Conservation (phyloP, 2,888 invertebrate genomes). For the Neuroscelio doddi region DNA sequence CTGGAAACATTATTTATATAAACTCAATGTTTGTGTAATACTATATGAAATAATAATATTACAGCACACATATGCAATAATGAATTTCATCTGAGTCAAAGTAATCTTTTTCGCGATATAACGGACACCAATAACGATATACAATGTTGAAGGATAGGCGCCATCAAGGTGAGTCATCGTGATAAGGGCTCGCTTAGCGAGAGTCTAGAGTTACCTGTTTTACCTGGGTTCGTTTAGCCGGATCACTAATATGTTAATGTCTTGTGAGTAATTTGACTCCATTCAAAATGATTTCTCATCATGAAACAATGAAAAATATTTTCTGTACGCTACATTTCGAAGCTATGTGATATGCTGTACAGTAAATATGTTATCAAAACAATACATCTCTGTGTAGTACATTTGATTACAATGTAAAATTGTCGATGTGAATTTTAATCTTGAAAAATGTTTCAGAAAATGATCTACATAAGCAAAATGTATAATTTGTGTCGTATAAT, state of each 20-base stretch:
- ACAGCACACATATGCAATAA: slow-evolving; percentile 8
- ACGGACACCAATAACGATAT: slow-evolving; percentile 6
- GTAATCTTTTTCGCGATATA: slow-evolving; percentile 30
- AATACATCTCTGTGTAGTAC: no score
- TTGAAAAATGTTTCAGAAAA: no score
- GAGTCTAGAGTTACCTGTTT: slow-evolving; percentile 35
- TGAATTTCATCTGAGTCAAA: slow-evolving; percentile 9
- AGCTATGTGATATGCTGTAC: no score
- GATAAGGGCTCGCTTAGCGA: slow-evolving; percentile 37
- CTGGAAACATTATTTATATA: no score
- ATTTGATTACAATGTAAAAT: neutral
- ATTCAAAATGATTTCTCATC: slow-evolving; percentile 17
- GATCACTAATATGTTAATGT: slow-evolving; percentile 50
- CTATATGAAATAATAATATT: no score
- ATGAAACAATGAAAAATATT: slow-evolving; percentile 5
- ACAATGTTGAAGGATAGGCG: slow-evolving; percentile 40
- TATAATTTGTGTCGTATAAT: no score
- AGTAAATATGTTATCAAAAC: no score
- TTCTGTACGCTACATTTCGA: no score
- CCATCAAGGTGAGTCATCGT: slow-evolving; percentile 42
- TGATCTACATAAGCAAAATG: no score
- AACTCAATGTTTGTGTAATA: no score
- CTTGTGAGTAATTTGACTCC: slow-evolving; percentile 44
- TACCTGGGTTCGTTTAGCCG: slow-evolving; percentile 22
- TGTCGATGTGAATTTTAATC: no score